Conservation (phyloP, 2,797 vertebrate species). For the Brotula barbata region DNA sequence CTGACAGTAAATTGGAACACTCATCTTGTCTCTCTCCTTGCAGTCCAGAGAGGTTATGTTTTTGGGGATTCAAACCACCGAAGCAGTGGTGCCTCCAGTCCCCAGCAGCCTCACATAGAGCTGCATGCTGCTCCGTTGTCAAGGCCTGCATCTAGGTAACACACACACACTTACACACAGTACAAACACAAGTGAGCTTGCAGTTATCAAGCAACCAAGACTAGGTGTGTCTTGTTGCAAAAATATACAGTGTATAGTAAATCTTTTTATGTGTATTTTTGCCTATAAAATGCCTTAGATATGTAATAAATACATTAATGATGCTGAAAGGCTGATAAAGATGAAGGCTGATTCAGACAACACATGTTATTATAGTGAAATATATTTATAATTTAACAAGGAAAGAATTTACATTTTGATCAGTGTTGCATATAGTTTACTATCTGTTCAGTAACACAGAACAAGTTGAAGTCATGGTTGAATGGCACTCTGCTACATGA, state of each 20-base stretch:
- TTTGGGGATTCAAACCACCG: conserved; percentile 91
- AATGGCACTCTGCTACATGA: no score
- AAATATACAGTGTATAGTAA: neutral
- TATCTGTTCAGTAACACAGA: no score
- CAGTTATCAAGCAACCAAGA: neutral
- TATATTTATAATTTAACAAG: no score
- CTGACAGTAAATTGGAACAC: neutral
- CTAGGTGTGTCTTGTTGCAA: neutral
- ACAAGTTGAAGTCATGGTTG: no score
- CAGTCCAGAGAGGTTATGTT: conserved; percentile 94
- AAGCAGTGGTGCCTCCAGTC: conserved; percentile 86
- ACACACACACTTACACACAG: neutral
- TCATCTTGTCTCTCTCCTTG: conserved; percentile 6
- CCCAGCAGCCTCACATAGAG: conserved; percentile 88
- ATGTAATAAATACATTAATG: neutral
- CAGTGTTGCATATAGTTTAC: no score
- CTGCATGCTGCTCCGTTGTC: conserved; percentile 85
- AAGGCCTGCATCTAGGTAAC: conserved; percentile 88
- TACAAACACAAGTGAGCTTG: neutral
- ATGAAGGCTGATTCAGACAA: no score
- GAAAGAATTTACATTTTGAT: no score
- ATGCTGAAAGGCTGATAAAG: neutral
- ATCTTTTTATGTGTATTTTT: no score
- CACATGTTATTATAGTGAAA: no score
- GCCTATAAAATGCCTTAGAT: neutral